Evolutionary conservation across 1,140 invertebrate genomes (phyloP).

Genomic region (Drosophila punjabiensis): DNA sequence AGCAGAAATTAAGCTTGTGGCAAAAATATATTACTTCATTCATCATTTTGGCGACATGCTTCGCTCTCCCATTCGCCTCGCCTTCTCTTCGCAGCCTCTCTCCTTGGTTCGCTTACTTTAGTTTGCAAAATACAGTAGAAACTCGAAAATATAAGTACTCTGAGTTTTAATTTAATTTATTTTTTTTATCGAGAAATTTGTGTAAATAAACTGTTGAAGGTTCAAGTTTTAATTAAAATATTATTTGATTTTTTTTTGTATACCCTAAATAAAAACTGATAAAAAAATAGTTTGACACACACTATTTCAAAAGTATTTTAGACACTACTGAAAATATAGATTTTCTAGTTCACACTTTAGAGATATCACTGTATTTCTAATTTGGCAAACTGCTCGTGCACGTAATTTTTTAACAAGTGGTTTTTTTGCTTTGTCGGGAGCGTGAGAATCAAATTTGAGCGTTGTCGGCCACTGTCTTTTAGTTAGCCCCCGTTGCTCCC

Average conservation of each 20-base stretch:
- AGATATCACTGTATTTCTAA: conserved; percentile 17
- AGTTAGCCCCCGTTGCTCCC: conserved; percentile 2
- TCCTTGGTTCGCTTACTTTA: neutral
- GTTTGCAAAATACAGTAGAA: conserved; percentile 11
- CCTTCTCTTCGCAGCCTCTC: conserved; percentile 11
- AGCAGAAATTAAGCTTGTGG: conserved; percentile 42
- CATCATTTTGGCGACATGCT: conserved; percentile 43
- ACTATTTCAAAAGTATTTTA: neutral
- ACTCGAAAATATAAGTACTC: neutral
- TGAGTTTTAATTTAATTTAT: neutral
- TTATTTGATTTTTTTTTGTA: neutral
- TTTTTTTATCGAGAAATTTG: neutral
- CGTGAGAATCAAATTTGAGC: conserved; percentile 64
- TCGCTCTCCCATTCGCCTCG: conserved; percentile 22
- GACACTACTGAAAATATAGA: neutral
- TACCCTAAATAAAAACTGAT: neutral
- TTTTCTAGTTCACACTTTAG: neutral
- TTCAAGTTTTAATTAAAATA: neutral
- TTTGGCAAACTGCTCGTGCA: conserved; percentile 15
- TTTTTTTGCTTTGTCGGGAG: conserved; percentile 51
- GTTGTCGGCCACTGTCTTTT: conserved; percentile 29
- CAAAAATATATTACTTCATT: conserved; percentile 66
- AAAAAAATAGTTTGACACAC: neutral
- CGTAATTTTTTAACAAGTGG: conserved; percentile 63
- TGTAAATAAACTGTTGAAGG: neutral